Percentiles rank a stretch among this genome's conserved stretches.
These are phyloP conservation scores for Lepus oiostolus DNA, from an alignment of 2,797 vertebrate species.

Conservation along the genomic window DNA sequence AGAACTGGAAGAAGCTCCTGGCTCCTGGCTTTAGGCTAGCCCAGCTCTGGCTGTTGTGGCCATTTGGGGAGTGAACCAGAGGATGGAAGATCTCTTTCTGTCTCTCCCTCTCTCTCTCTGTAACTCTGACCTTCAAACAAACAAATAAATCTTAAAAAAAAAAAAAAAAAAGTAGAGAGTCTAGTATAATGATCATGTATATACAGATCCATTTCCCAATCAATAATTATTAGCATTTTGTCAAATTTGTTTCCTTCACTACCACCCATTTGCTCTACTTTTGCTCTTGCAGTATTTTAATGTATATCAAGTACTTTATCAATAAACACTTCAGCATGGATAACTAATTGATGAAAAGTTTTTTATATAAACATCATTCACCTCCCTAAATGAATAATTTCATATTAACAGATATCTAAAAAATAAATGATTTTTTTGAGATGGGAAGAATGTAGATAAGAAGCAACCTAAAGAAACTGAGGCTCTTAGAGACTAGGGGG, in stretches of 20 bases:
- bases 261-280: too few species aligned
- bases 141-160: neutral
- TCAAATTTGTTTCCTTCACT: neutral
- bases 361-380: neutral
- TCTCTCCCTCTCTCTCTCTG: too few species aligned
- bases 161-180: constrained; percentile 1
- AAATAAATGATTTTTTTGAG: constrained; percentile 23
- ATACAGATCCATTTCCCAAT: neutral
- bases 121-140: too few species aligned
- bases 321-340: neutral
- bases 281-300: neutral
- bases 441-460: neutral
- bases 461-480: neutral
- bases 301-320: constrained; percentile 14
- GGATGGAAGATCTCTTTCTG: too few species aligned
- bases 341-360: neutral
- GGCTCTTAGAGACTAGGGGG: neutral
- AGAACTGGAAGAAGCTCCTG: too few species aligned
- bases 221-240: constrained; percentile 10
- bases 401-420: neutral
- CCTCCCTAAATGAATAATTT: neutral
- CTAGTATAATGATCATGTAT: neutral
- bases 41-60: neutral
- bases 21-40: too few species aligned
- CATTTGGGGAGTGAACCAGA: too few species aligned